Conservation (phyloP, 1,140 invertebrate genomes). For the Chironomus striatipennis region DNA sequence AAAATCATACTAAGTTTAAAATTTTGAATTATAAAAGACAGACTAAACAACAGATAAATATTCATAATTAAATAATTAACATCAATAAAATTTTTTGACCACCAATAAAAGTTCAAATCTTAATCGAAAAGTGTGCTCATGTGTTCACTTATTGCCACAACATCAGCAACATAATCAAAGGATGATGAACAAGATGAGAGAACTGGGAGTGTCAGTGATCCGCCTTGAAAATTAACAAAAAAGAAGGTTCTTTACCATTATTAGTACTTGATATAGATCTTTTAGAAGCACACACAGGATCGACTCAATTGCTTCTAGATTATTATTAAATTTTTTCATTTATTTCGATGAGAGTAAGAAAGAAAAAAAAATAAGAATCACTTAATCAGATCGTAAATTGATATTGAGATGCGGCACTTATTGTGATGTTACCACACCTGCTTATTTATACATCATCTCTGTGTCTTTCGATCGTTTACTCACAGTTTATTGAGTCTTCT, state of each 20-base stretch:
- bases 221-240: not conserved
- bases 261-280: not conserved
- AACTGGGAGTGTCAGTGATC: not conserved
- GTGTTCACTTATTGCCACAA: too few species aligned
- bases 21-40: too few species aligned
- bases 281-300: not conserved
- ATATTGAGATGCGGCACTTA: too few species aligned
- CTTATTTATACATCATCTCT: too few species aligned
- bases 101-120: not conserved
- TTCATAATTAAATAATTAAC: too few species aligned
- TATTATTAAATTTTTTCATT: not conserved
- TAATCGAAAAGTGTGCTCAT: not conserved
- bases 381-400: not conserved
- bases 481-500: too few species aligned
- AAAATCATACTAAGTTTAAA: too few species aligned
- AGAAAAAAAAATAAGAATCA: not conserved
- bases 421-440: too few species aligned
- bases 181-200: slow-evolving; percentile 7
- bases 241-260: not conserved
- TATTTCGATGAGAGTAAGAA: too few species aligned
- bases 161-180: not conserved
- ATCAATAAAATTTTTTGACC: too few species aligned
- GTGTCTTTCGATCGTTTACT: too few species aligned
- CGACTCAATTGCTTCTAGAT: not conserved
- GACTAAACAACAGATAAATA: too few species aligned